Evolutionary conservation across 2,888 invertebrate species (phyloP).

Genomic region (Nasonovia ribisnigri): DNA sequence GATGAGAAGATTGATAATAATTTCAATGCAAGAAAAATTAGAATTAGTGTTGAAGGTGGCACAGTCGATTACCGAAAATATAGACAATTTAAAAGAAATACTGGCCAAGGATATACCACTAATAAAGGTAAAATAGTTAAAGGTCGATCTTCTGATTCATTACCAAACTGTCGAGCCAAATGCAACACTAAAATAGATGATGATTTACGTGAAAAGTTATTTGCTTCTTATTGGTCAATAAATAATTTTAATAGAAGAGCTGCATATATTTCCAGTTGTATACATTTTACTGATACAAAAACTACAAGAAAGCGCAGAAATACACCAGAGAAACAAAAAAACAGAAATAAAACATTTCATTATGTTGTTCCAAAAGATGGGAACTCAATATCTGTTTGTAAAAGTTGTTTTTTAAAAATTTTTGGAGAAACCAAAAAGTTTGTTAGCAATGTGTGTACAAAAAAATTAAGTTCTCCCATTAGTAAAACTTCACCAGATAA

Average conservation of each 20-base stretch:
- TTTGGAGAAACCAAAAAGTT: too few species aligned
- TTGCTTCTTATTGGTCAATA: too few species aligned
- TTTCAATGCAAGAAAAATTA: not conserved
- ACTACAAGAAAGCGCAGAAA: too few species aligned
- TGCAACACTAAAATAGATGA: too few species aligned
- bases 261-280: too few species aligned
- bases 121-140: not conserved
- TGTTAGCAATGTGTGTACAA: too few species aligned
- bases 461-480: too few species aligned
- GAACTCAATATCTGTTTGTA: not conserved
- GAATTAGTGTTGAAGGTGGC: not conserved
- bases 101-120: not conserved
- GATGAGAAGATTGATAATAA: not conserved
- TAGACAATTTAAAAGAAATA: not conserved
- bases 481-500: not conserved
- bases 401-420: not conserved
- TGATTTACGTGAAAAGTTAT: too few species aligned
- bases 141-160: not conserved
- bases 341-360: slow-evolving; percentile 1
- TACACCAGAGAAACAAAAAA: too few species aligned
- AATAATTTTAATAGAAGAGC: too few species aligned
- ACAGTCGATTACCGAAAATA: not conserved
- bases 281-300: too few species aligned
- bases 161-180: not conserved
- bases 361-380: slow-evolving; percentile 17